phyloP scores from a whole-genome alignment of 2,888 invertebrate species.

The Perithous albicinctus region DNA sequence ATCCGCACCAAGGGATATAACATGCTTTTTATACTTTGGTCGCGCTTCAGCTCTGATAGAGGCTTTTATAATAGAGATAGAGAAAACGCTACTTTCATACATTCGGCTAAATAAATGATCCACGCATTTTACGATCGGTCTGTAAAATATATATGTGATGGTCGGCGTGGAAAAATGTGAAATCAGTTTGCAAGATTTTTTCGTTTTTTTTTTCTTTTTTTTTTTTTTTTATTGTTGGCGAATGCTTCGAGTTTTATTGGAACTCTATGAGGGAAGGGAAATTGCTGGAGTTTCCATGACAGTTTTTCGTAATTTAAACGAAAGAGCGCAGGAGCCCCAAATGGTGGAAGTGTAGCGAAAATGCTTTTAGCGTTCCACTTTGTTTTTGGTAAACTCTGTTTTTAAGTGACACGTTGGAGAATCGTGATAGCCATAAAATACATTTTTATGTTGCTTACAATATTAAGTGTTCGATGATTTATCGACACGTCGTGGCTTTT shows the following conservation, averaged over 20 bases:
- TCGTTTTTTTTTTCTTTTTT: background rate
- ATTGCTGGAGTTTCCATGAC: background rate
- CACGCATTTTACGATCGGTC: background rate
- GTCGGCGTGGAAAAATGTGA: background rate
- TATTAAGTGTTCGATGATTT: too few relatives aligned
- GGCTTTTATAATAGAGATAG: conserved; percentile 1
- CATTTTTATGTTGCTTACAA: too few relatives aligned
- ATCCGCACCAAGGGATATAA: conserved; percentile 40
- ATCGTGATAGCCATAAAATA: too few relatives aligned
- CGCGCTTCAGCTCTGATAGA: background rate
- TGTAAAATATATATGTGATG: background rate
- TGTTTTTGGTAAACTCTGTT: background rate
- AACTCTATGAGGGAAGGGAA: background rate
- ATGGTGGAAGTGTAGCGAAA: background rate
- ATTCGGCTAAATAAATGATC: background rate
- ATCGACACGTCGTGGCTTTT: too few relatives aligned
- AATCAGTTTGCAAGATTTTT: too few relatives aligned
- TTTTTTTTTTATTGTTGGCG: background rate
- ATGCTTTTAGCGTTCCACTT: background rate
- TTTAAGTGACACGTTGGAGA: background rate
- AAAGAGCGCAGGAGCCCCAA: background rate
- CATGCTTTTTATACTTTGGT: conserved; percentile 26
- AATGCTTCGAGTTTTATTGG: background rate
- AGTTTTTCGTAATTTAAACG: background rate
- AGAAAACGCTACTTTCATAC: background rate